Base-by-base conservation (phyloP, 2,888 invertebrate species). In the Apodemia mormo region DNA sequence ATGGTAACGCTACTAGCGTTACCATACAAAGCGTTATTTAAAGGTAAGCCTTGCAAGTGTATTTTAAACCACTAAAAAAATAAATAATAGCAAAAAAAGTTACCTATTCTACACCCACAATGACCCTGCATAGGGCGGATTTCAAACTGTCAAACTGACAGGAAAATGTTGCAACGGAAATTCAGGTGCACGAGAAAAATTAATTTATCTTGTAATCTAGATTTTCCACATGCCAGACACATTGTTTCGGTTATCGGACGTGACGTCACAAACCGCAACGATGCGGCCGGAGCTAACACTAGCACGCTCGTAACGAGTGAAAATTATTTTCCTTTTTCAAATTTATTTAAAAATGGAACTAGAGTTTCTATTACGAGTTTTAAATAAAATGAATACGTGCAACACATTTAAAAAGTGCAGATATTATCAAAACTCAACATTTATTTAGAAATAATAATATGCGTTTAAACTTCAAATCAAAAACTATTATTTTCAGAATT, bases 231-330 rank as follows among this genome's bases (percentile, higher is more conserved):
- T 52, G 65, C 65, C 68, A 68, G 68, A 65, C 54, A 65, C 68
- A 68, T 68, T 66, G 66, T 66, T 58, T 58, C 66, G 58, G 68
- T 37, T 43, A 49, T 43, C 54, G 70, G 54, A 70, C 70, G 70
- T 74, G 75, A 74, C 74, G 70, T 71, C 71, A 65, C 52, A 65
- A 40, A 71, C 75, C 75, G 69, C 75, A 72, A 58, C 68, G 49
- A 65, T 45, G 68, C 45, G 54, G 68, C 66, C 69, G 40, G 67
- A 65, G 66, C 64, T 52, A 52, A 54, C 54, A 69, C 65, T 61
- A 65, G 68, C 66, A 66, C 66, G 66, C 66, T 52, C 33, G 66
- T 33, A 49, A 66, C 66, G n/a, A 33, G 66, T 49, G 43, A 65
- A 61, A 68, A 67, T 43, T 40, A 45, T 58, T 61, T 65, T 66